Conservation (phyloP, 2,113 vertebrate species). For the Balaenoptera acutorostrata region DNA sequence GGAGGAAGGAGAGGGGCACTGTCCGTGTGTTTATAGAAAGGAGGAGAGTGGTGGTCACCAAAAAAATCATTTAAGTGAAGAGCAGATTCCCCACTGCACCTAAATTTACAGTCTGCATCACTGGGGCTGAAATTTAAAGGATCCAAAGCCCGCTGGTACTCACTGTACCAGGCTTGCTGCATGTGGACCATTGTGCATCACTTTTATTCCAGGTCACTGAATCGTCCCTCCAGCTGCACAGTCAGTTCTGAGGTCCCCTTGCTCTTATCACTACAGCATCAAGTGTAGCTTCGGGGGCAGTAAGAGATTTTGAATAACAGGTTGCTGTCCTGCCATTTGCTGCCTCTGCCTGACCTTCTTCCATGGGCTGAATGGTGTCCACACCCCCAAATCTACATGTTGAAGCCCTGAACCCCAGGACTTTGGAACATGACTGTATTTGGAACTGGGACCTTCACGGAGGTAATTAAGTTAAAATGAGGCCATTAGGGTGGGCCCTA, state of each 20-base stretch:
- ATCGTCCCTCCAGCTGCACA: rapidly evolving
- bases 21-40: not conserved
- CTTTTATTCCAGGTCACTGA: rapidly evolving
- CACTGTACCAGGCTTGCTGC: rapidly evolving
- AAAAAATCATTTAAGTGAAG: rapidly evolving
- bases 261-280: rapidly evolving
- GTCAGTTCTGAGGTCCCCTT: rapidly evolving
- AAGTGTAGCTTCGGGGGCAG: not conserved
- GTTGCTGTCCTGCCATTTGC: not conserved
- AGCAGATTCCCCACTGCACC: rapidly evolving
- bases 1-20: rapidly evolving
- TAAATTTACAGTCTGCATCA: rapidly evolving
- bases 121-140: not conserved
- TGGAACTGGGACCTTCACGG: not conserved
- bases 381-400: rapidly evolving
- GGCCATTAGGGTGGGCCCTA: not conserved
- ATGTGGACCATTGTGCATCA: rapidly evolving
- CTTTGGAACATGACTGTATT: not conserved
- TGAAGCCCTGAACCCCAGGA: too few relatives aligned
- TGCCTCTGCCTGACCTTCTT: not conserved
- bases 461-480: too few relatives aligned
- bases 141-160: rapidly evolving
- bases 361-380: rapidly evolving
- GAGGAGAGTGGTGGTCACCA: rapidly evolving
- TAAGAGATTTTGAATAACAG: not conserved